Percentiles rank a stretch among this genome's conserved stretches.
Evolutionary conservation across 2,888 invertebrate species (phyloP).

Genomic region (Zele albiditarsus): DNA sequence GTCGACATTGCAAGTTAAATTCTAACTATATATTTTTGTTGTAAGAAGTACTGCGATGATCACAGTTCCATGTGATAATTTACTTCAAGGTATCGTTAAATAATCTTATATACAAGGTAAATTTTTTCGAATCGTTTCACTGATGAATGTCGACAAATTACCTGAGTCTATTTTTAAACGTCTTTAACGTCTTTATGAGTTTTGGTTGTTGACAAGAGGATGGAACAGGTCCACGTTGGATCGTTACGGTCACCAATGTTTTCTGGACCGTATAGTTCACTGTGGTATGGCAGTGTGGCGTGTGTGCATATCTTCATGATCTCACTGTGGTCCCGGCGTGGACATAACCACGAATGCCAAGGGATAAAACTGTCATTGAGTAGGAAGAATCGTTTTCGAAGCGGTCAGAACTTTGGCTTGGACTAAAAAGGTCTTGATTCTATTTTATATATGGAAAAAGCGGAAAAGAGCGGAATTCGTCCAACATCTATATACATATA

Average conservation of each 20-base stretch:
- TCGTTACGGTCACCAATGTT: neutral
- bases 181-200: slow-evolving; percentile 72
- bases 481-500: too few relatives aligned
- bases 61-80: too few relatives aligned
- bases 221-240: slow-evolving; percentile 58
- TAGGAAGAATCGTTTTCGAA: slow-evolving; percentile 55
- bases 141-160: slow-evolving; percentile 28
- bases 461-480: neutral
- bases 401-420: neutral
- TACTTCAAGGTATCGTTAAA: too few relatives aligned
- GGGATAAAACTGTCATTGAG: slow-evolving; percentile 63
- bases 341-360: slow-evolving; percentile 49
- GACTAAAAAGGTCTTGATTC: neutral
- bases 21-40: too few relatives aligned
- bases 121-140: slow-evolving; percentile 16
- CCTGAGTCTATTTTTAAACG: slow-evolving; percentile 55
- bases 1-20: too few relatives aligned
- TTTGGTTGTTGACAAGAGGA: slow-evolving; percentile 70
- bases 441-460: neutral
- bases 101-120: too few relatives aligned
- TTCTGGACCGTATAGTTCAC: neutral
- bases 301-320: slow-evolving; percentile 57
- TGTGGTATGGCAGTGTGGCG: neutral
- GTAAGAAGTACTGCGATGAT: too few relatives aligned
- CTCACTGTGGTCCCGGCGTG: slow-evolving; percentile 60